Percentiles rank a stretch among this genome's conserved stretches.
These are phyloP conservation scores for Gnathonemus echidnorhynchus DNA, from an alignment of 2,113 vertebrate genomes.

Conservation along the genomic window DNA sequence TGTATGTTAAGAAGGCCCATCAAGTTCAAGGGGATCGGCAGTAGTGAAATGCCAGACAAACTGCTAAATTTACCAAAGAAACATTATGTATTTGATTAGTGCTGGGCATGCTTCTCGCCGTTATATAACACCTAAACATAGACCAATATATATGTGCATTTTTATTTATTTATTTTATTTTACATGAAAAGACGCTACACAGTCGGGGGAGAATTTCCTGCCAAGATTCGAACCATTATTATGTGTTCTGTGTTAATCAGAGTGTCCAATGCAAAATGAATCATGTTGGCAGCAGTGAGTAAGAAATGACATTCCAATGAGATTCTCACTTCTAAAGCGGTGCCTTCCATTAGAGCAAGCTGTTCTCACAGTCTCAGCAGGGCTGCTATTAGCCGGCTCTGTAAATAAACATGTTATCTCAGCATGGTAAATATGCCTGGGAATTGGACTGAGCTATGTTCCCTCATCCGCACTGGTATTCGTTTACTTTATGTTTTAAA, in stretches of 20 bases:
- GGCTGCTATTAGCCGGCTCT: slow-evolving; percentile 8
- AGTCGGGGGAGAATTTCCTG: neutral
- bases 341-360: neutral
- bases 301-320: neutral
- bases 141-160: neutral
- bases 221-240: neutral
- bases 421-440: slow-evolving; percentile 14
- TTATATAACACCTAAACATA: neutral
- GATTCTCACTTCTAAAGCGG: neutral
- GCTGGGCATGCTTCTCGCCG: neutral
- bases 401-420: slow-evolving; percentile 15
- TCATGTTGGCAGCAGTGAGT: neutral
- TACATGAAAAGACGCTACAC: neutral
- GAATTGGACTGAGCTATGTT: neutral
- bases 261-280: neutral
- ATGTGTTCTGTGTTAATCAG: slow-evolving; percentile 1
- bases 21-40: neutral
- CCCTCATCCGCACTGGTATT: neutral
- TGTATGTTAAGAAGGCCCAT: neutral
- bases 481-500: neutral
- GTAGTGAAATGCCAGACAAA: neutral
- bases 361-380: neutral
- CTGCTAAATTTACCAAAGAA: neutral
- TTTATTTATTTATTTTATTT: neutral
- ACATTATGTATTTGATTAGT: neutral